Evolutionary conservation across 2,797 vertebrate genomes (phyloP), one percentile per base, ranked within the genome.

Genomic region (Percopsis omiscomaycus): DNA sequence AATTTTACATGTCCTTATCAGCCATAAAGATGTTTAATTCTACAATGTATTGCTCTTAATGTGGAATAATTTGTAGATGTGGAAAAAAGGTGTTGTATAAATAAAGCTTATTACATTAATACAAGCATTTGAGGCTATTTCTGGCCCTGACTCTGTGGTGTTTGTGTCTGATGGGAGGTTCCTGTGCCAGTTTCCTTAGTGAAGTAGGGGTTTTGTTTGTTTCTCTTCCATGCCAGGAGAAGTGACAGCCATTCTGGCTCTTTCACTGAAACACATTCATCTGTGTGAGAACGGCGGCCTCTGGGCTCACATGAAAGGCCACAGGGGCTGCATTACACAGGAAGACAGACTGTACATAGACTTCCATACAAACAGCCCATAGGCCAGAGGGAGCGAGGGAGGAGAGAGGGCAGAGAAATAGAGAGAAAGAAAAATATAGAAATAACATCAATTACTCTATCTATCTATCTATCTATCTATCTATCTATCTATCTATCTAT

Each of bases 181-280:
- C 83, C 88, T 87, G 85, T 75, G 77, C 89, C 86, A 79, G 83
- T 82, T 92, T 91, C 89, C 88, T 91, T 88, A 80, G 85, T 89
- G 85, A 86, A 89, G 83, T 75, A 78, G 81, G 77, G 82, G 78
- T 81, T 89, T 89, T 89, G 85, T 92, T 92, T 92, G 86, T 88
- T 88, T 90, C 88, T 91, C 65, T 73, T 56, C 81, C 66, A 71
- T 88, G 88, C 89, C 89, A 89, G 86, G 73, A 89, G 87, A 91
- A 89, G 87, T 91, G 89, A 89, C 89, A 90, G 89, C 88, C 90
- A 91, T 90, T 90, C 89, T 83, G 82, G 86, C 88, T 90, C 84
- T 82, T 86, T 91, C 86, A 90, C 86, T 89, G 78, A 89, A 88
- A 87, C 87, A 86, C 87, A 92, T 90, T 91, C 86, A 92, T 89